Percentiles rank a stretch among this genome's conserved stretches.
These are phyloP conservation scores for Ochotona curzoniae DNA, from an alignment of 2,113 vertebrate genomes.

Conservation along the genomic window DNA sequence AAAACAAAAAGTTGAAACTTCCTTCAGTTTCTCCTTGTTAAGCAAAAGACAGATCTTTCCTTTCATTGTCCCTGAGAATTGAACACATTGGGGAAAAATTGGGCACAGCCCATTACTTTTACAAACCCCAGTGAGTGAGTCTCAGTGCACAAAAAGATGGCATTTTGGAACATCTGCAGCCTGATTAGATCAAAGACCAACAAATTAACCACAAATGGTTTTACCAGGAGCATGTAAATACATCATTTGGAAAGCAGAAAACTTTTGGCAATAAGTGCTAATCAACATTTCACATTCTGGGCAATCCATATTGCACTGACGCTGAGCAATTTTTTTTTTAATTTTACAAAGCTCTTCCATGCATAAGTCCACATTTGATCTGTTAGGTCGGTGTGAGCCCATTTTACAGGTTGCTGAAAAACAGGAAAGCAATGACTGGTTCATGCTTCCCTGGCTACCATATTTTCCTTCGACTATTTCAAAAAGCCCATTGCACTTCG, in stretches of 20 bases:
- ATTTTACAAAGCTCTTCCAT: not conserved
- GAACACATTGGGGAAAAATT: conserved; percentile 77
- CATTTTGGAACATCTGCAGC: conserved; percentile 71
- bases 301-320: not conserved
- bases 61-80: conserved; percentile 76
- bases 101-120: conserved; percentile 82
- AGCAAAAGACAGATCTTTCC: conserved; percentile 78
- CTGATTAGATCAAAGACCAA: conserved; percentile 78
- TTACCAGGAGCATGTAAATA: conserved; percentile 68
- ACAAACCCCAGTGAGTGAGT: conserved; percentile 71
- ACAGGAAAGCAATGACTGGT: not conserved
- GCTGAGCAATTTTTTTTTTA: not conserved
- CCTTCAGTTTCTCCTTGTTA: conserved; percentile 78
- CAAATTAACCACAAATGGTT: conserved; percentile 79
- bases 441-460: not conserved
- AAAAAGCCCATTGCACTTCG: not conserved
- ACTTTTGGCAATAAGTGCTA: conserved; percentile 67
- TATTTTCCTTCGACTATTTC: not conserved
- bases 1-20: conserved; percentile 78
- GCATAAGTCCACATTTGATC: not conserved
- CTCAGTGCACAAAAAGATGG: conserved; percentile 75
- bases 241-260: conserved; percentile 69
- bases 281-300: conserved; percentile 51
- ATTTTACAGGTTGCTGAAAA: conserved; percentile 32
- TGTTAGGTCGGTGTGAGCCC: not conserved